Evolutionary conservation across 2,888 invertebrate species (phyloP).

Genomic region (Molorchus minor): DNA sequence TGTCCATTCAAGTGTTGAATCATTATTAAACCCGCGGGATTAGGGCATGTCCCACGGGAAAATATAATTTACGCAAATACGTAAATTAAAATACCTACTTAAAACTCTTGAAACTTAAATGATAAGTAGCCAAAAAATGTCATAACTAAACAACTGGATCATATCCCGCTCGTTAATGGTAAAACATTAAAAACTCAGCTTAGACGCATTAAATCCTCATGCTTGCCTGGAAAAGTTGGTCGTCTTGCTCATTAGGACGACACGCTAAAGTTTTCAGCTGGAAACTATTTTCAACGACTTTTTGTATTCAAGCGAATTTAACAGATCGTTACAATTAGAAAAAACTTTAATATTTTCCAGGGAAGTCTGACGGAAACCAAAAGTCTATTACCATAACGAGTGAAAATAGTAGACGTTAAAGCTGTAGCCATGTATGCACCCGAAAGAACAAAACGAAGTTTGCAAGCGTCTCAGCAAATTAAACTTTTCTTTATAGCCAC

Average conservation of each 20-base stretch:
- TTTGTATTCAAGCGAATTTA: background rate
- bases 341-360: constrained; percentile 2
- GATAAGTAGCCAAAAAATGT: no score
- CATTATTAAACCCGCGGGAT: no score
- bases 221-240: constrained; percentile 1
- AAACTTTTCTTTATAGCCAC: constrained; percentile 22
- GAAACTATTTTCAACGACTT: constrained; percentile 6
- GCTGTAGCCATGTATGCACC: background rate
- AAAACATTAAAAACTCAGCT: background rate
- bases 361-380: constrained; percentile 1
- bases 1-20: no score
- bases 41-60: no score
- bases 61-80: no score
- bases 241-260: constrained; percentile 6
- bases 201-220: background rate
- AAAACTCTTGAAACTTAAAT: no score
- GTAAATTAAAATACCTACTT: no score
- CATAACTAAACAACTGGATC: no score
- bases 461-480: constrained; percentile 14
- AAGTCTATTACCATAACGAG: constrained; percentile 21
- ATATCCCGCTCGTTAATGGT: constrained; percentile 6
- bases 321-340: constrained; percentile 13
- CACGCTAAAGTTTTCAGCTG: constrained; percentile 5
- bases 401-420: constrained; percentile 2
- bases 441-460: constrained; percentile 22